Conservation (phyloP, 2,888 invertebrate genomes). For the Synanthedon vespiformis region DNA sequence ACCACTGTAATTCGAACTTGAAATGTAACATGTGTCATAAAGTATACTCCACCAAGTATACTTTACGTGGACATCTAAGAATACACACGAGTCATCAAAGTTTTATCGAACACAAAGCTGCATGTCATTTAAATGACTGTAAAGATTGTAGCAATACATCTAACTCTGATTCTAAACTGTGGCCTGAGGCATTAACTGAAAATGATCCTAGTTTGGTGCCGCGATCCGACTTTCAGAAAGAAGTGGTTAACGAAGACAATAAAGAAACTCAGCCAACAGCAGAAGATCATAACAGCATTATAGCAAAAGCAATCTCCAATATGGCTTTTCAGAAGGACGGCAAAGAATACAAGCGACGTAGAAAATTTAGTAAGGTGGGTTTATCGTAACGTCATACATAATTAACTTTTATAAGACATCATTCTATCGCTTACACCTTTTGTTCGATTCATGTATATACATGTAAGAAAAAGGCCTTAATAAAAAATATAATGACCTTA, state of each 20-base stretch:
- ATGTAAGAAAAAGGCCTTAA: too few species aligned
- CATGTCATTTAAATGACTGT: slow-evolving; percentile 35
- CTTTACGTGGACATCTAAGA: slow-evolving; percentile 47
- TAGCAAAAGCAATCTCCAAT: slow-evolving; percentile 47
- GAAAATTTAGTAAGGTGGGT: too few species aligned
- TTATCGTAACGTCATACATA: too few species aligned
- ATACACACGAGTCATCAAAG: slow-evolving; percentile 34
- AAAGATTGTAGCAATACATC: slow-evolving; percentile 27
- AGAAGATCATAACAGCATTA: slow-evolving; percentile 14
- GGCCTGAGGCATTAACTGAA: background rate
- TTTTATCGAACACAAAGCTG: slow-evolving; percentile 29
- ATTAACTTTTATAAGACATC: too few species aligned
- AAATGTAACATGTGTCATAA: slow-evolving; percentile 57
- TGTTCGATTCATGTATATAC: too few species aligned
- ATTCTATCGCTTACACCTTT: too few species aligned
- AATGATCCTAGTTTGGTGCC: too few species aligned
- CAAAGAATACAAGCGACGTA: too few species aligned
- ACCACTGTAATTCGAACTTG: slow-evolving; percentile 54
- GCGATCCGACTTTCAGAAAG: too few species aligned
- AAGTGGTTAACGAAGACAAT: too few species aligned
- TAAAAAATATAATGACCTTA: too few species aligned
- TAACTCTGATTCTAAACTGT: slow-evolving; percentile 18
- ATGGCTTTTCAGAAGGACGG: slow-evolving; percentile 13
- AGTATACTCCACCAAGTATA: slow-evolving; percentile 57
- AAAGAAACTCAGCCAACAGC: too few species aligned